A percentile compares a stretch with the other conserved stretches of the same genome.
phyloP scores from a whole-genome alignment of 2,888 invertebrate genomes.

The Steinernema carpocapsae region DNA sequence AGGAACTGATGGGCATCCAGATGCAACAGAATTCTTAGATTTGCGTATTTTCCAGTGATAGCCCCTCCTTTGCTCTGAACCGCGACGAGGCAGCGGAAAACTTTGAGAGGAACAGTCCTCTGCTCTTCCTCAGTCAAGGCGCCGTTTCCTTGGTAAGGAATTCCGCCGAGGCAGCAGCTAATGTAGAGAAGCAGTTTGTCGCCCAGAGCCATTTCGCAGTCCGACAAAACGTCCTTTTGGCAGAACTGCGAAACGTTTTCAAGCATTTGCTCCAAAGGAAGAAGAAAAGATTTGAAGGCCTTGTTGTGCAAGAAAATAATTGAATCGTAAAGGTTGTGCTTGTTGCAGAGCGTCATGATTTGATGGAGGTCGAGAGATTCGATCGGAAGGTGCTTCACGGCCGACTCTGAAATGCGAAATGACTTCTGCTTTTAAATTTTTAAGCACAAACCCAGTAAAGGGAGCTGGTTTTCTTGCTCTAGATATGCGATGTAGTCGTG shows the following conservation, averaged over 20 bases:
- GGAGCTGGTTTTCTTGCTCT: constrained; percentile 75
- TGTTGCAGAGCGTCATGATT: constrained; percentile 75
- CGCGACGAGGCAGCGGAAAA: constrained; percentile 38
- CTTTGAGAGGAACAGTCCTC: constrained; percentile 55
- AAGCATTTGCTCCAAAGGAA: constrained; percentile 75
- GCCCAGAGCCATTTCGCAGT: constrained; percentile 75
- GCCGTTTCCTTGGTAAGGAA: constrained; percentile 79
- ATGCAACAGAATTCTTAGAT: constrained; percentile 76
- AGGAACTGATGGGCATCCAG: constrained; percentile 79
- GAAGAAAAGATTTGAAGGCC: constrained; percentile 79
- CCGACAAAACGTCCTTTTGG: constrained; percentile 63
- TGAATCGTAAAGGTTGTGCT: constrained; percentile 77
- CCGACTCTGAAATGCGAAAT: constrained; percentile 71
- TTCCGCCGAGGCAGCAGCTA: constrained; percentile 83
- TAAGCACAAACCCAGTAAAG: constrained; percentile 73
- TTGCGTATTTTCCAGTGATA: constrained; percentile 51
- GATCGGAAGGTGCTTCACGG: constrained; percentile 79
- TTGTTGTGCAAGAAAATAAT: constrained; percentile 80
- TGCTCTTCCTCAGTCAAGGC: constrained; percentile 44
- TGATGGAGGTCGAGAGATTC: constrained; percentile 79
- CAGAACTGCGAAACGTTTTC: constrained; percentile 52
- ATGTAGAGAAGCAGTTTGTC: constrained; percentile 85
- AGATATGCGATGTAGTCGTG: constrained; percentile 79
- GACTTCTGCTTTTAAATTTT: neutral
- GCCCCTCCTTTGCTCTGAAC: constrained; percentile 36